phyloP scores from a whole-genome alignment of 1,140 invertebrate genomes.

The Acromyrmex charruanus region DNA sequence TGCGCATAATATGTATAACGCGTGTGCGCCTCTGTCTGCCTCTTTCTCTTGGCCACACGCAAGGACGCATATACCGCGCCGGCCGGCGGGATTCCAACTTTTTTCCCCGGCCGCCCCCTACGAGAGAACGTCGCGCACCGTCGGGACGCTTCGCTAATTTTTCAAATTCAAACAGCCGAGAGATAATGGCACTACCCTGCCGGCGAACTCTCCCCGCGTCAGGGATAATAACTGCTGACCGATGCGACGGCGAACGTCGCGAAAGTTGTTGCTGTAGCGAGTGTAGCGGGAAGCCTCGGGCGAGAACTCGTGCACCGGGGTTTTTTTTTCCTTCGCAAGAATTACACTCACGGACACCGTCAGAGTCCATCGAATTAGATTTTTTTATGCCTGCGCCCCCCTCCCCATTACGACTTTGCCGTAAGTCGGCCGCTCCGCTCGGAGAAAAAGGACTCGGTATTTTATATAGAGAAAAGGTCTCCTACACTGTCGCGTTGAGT shows the following conservation, averaged over 20 bases:
- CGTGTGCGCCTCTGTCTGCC: no score
- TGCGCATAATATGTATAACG: not conserved
- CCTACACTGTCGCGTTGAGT: not conserved
- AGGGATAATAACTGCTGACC: constrained; percentile 49
- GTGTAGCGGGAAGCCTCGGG: not conserved
- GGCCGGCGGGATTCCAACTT: constrained; percentile 51
- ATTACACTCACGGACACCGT: constrained; percentile 29
- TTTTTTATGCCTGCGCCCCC: constrained; percentile 1
- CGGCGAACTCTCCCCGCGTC: constrained; percentile 12
- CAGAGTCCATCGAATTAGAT: constrained; percentile 53
- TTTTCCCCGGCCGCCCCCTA: constrained; percentile 32
- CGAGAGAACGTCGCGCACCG: constrained; percentile 32
- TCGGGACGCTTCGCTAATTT: constrained; percentile 66
- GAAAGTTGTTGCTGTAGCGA: constrained; percentile 54
- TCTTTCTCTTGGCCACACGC: constrained; percentile 18
- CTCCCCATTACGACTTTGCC: constrained; percentile 13
- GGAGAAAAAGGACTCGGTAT: constrained; percentile 10
- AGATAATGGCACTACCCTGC: constrained; percentile 49
- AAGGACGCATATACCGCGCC: constrained; percentile 13
- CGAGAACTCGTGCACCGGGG: constrained; percentile 5
- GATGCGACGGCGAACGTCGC: constrained; percentile 56
- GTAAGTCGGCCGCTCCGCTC: constrained; percentile 25
- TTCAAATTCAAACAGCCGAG: constrained; percentile 69
- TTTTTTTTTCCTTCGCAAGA: constrained; percentile 39
- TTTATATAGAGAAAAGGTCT: constrained; percentile 16